These are phyloP conservation scores for Atta cephalotes DNA, from an alignment of 1,140 invertebrate genomes.

Conservation along the genomic window DNA sequence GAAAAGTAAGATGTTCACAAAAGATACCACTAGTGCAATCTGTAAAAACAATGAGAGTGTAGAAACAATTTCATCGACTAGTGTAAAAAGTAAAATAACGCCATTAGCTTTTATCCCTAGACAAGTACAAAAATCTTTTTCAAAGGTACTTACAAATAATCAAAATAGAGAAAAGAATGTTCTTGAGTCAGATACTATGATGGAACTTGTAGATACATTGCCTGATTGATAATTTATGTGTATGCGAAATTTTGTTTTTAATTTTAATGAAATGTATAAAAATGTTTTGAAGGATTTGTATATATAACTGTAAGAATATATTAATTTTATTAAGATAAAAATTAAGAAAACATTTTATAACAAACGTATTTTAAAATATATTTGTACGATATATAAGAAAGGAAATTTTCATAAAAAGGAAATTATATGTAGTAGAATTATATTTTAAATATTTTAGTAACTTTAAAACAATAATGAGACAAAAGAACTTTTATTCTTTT, in stretches of 20 bases:
- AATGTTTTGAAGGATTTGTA: background rate
- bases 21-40: background rate
- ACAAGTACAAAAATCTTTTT: conserved; percentile 81
- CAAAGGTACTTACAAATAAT: conserved; percentile 76
- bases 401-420: background rate
- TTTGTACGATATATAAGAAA: background rate
- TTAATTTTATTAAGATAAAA: conserved; percentile 36
- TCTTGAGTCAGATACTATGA: conserved; percentile 77
- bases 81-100: conserved; percentile 40
- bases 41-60: background rate
- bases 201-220: conserved; percentile 81
- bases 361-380: conserved; percentile 17
- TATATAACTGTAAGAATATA: background rate
- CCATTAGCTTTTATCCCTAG: conserved; percentile 80
- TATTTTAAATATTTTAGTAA: background rate
- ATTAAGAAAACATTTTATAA: conserved; percentile 12
- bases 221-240: conserved; percentile 62
- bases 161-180: conserved; percentile 74
- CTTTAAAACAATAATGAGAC: background rate
- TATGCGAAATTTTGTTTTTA: background rate
- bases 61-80: background rate
- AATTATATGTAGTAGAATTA: background rate
- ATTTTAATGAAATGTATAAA: background rate
- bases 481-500: background rate
- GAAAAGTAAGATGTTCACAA: conserved; percentile 76